A percentile compares a stretch with the other conserved stretches of the same genome.
phyloP scores from a whole-genome alignment of 2,113 vertebrate genomes.

The Salvelinus alpinus region DNA sequence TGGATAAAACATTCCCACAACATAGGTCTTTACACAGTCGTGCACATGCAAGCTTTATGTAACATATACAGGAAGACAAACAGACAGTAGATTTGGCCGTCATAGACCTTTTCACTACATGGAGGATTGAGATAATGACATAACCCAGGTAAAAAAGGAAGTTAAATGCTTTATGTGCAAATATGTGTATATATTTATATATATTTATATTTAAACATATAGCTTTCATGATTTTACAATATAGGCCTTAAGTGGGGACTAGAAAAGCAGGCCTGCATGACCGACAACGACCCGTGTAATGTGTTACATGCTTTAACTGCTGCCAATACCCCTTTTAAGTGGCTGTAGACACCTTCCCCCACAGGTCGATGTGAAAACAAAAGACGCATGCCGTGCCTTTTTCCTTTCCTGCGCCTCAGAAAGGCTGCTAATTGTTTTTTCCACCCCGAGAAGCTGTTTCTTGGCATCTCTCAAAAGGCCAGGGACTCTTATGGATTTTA shows the following conservation, averaged over 20 bases:
- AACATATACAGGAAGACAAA: not conserved
- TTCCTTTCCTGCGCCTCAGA: conserved; percentile 13
- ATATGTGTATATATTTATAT: not conserved
- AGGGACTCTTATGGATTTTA: conserved; percentile 56
- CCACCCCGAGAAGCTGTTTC: conserved; percentile 36
- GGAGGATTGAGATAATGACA: not conserved
- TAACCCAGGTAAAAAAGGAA: not conserved
- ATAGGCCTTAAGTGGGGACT: not conserved
- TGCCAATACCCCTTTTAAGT: conserved; percentile 9
- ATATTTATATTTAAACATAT: not conserved
- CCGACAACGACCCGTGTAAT: not conserved
- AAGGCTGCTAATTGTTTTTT: conserved; percentile 52
- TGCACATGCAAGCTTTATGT: not conserved
- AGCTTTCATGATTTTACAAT: not conserved
- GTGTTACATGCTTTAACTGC: not conserved
- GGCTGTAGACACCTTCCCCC: conserved; percentile 21
- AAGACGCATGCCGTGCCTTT: conserved; percentile 26
- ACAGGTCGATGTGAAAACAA: conserved; percentile 26
- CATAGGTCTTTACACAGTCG: not conserved
- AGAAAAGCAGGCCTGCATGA: not conserved
- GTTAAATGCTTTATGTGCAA: not conserved
- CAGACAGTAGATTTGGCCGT: not conserved
- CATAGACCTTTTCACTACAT: not conserved
- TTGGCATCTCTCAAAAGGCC: conserved; percentile 51
- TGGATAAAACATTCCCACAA: not conserved